phyloP scores from a whole-genome alignment of 2,888 invertebrate genomes.

The Polymixis lichenea region DNA sequence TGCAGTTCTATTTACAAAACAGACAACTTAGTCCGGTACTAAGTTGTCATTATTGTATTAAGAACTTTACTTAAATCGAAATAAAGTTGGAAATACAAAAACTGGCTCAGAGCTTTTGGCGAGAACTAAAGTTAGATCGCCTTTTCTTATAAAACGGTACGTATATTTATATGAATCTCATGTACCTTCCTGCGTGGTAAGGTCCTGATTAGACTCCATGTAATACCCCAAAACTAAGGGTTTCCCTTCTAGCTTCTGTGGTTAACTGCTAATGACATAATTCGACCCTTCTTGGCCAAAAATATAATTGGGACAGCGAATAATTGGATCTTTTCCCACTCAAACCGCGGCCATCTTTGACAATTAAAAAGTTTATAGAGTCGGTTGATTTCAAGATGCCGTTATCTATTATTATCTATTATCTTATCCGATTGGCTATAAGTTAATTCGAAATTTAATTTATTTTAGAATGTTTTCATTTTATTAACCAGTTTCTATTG shows the following conservation, averaged over 20 bases:
- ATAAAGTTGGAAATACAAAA: too few relatives aligned
- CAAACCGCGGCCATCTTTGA: constrained; percentile 36
- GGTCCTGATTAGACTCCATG: constrained; percentile 8
- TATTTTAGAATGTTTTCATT: neutral
- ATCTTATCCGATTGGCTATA: too few relatives aligned
- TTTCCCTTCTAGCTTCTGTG: constrained; percentile 5
- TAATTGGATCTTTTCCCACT: constrained; percentile 40
- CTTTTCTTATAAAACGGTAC: too few relatives aligned
- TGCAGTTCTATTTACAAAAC: too few relatives aligned
- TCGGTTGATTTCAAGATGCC: constrained; percentile 13
- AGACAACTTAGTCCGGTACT: too few relatives aligned
- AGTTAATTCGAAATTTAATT: constrained; percentile 9
- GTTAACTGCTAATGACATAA: constrained; percentile 50
- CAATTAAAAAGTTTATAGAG: constrained; percentile 23
- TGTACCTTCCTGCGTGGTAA: neutral
- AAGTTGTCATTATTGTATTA: too few relatives aligned
- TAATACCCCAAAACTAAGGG: constrained; percentile 2
- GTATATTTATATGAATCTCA: neutral
- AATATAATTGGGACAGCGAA: constrained; percentile 52
- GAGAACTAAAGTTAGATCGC: too few relatives aligned
- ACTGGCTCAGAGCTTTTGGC: too few relatives aligned
- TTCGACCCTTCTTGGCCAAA: constrained; percentile 42
- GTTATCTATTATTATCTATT: too few relatives aligned
- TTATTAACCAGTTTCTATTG: too few relatives aligned
- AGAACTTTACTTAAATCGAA: too few relatives aligned